These are phyloP conservation scores for Achlya flavicornis DNA, from an alignment of 2,888 invertebrate genomes.

Conservation along the genomic window DNA sequence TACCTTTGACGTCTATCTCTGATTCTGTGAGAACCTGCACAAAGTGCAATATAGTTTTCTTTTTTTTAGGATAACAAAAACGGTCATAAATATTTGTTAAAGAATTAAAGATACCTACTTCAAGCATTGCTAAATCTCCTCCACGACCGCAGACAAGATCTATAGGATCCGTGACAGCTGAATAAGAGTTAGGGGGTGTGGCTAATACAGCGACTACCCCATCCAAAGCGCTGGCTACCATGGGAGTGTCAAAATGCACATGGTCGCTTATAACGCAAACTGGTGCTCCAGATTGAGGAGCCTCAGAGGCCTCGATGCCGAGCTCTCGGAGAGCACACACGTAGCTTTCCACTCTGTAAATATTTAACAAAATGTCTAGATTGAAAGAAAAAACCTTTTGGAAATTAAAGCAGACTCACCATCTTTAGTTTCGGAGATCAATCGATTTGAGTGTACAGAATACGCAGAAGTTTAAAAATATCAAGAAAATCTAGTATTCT, in stretches of 20 bases:
- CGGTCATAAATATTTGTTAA: not conserved
- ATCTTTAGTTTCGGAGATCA: too few relatives aligned
- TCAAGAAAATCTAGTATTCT: too few relatives aligned
- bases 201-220: conserved; percentile 83
- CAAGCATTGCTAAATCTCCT: conserved; percentile 90
- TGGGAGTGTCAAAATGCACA: conserved; percentile 83
- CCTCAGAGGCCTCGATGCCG: conserved; percentile 83
- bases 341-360: conserved; percentile 85
- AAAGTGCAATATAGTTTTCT: conserved; percentile 13
- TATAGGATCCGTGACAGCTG: conserved; percentile 90
- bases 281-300: conserved; percentile 61
- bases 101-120: conserved; percentile 65
- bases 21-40: conserved; percentile 86
- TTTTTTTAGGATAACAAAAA: not conserved
- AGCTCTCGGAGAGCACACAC: conserved; percentile 87
- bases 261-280: conserved; percentile 74
- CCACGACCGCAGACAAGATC: conserved; percentile 92
- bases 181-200: conserved; percentile 92
- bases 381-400: too few relatives aligned
- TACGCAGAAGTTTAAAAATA: too few relatives aligned
- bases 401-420: too few relatives aligned
- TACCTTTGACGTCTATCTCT: conserved; percentile 85
- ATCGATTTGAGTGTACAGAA: too few relatives aligned
- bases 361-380: too few relatives aligned
- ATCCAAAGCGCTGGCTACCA: conserved; percentile 64